Evolutionary conservation across 2,888 invertebrate genomes (phyloP).

Genomic region (Callyntrura sp.): DNA sequence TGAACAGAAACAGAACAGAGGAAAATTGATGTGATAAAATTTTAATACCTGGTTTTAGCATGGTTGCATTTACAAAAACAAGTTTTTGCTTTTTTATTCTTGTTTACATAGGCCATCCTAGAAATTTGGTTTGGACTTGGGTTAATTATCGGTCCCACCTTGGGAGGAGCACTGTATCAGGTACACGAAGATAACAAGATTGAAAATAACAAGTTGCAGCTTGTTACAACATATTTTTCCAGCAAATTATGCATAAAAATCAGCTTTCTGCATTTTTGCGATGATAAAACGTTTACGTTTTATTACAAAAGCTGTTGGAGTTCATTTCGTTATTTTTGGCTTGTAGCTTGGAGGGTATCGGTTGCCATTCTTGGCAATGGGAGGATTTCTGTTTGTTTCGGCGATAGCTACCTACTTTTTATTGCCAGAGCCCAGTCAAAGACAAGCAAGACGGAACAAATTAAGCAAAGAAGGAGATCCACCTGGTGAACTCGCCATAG

Average conservation of each 20-base stretch:
- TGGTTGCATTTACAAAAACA: no score
- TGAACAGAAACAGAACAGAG: no score
- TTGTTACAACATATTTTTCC: no score
- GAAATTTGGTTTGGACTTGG: constrained; percentile 85
- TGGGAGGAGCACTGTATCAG: constrained; percentile 85
- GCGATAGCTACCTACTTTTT: constrained; percentile 91
- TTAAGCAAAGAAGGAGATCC: constrained; percentile 83
- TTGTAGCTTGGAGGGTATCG: constrained; percentile 90
- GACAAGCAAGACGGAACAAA: constrained; percentile 84
- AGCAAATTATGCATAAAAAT: no score
- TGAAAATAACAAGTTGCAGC: no score
- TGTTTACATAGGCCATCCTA: constrained; percentile 84
- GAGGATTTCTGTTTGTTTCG: constrained; percentile 90
- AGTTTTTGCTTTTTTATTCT: not conserved
- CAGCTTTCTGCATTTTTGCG: no score
- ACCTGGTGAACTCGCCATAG: not conserved
- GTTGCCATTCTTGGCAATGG: constrained; percentile 92
- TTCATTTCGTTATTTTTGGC: no score
- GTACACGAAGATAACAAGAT: no score
- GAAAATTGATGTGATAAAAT: no score
- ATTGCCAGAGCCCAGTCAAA: constrained; percentile 88
- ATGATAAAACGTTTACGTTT: no score
- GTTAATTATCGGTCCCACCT: constrained; percentile 85
- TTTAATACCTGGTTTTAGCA: no score
- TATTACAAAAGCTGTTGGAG: not conserved